These are phyloP conservation scores for Nothobranchius kuhntae DNA, from an alignment of 2,113 vertebrate species.

Conservation along the genomic window DNA sequence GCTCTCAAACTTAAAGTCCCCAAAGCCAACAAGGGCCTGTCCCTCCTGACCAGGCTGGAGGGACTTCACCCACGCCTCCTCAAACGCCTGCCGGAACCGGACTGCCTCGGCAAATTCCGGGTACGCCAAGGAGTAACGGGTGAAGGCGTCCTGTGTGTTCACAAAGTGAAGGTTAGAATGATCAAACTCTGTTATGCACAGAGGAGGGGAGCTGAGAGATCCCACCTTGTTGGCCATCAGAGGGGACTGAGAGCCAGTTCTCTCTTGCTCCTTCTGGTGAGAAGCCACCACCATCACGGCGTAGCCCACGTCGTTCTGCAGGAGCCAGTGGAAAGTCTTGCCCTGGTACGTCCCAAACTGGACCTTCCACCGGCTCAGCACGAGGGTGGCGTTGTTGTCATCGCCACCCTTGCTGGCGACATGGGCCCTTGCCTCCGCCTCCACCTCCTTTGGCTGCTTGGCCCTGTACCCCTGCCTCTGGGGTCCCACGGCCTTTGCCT, in stretches of 20 bases:
- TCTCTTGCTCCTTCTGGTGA: no score
- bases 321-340: no score
- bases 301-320: no score
- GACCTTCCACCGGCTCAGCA: neutral
- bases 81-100: neutral
- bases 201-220: neutral
- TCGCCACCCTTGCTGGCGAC: neutral
- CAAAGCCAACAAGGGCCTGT: constrained; percentile 6
- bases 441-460: neutral
- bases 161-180: neutral
- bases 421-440: neutral
- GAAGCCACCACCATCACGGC: no score
- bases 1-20: neutral
- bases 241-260: no score
- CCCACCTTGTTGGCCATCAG: neutral
- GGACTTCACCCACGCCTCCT: neutral
- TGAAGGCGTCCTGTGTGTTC: neutral
- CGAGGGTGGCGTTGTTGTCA: neutral
- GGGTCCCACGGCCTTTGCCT: neutral
- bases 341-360: neutral
- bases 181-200: neutral
- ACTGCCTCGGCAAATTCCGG: neutral
- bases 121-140: neutral
- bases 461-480: neutral
- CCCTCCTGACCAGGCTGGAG: constrained; percentile 6